Percentiles rank a stretch among this genome's conserved stretches.
These are phyloP conservation scores for Corythucha ciliata DNA, from an alignment of 2,888 invertebrate genomes.

Conservation along the genomic window DNA sequence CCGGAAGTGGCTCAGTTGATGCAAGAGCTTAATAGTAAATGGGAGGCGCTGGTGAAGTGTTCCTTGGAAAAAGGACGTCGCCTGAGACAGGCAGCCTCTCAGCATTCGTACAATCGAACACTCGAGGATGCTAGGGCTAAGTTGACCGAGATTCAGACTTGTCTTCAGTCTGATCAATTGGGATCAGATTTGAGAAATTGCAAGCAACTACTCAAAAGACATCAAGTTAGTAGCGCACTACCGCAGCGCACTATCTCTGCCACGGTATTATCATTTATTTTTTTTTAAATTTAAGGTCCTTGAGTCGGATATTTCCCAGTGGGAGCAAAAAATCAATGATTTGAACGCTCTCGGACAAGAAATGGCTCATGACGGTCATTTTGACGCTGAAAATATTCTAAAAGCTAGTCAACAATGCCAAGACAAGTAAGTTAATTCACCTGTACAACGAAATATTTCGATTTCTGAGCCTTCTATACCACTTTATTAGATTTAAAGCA, in stretches of 20 bases:
- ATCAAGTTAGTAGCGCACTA: constrained; percentile 50
- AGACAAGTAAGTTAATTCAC: constrained; percentile 47
- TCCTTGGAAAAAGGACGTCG: constrained; percentile 60
- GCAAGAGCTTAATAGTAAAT: constrained; percentile 61
- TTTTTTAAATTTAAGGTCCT: constrained; percentile 45
- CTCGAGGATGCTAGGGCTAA: constrained; percentile 84
- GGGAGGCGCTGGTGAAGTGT: constrained; percentile 62
- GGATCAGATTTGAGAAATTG: constrained; percentile 86
- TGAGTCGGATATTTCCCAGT: constrained; percentile 76
- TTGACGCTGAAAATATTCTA: constrained; percentile 80
- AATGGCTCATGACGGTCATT: constrained; percentile 89
- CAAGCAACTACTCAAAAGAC: constrained; percentile 80
- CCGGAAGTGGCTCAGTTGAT: constrained; percentile 58
- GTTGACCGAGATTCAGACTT: constrained; percentile 72
- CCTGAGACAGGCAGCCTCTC: constrained; percentile 78
- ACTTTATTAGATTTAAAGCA: constrained; percentile 48
- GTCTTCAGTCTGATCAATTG: constrained; percentile 68
- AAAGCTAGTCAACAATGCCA: constrained; percentile 66
- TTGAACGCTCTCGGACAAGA: constrained; percentile 73
- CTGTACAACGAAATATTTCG: too few species aligned
- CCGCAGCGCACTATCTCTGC: too few species aligned
- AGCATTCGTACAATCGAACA: constrained; percentile 62
- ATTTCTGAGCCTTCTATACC: too few species aligned
- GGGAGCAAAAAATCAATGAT: constrained; percentile 70
- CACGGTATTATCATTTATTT: too few species aligned